Evolutionary conservation across 2,797 vertebrate species (phyloP).

Genomic region (Hypotaenidia okinawae): DNA sequence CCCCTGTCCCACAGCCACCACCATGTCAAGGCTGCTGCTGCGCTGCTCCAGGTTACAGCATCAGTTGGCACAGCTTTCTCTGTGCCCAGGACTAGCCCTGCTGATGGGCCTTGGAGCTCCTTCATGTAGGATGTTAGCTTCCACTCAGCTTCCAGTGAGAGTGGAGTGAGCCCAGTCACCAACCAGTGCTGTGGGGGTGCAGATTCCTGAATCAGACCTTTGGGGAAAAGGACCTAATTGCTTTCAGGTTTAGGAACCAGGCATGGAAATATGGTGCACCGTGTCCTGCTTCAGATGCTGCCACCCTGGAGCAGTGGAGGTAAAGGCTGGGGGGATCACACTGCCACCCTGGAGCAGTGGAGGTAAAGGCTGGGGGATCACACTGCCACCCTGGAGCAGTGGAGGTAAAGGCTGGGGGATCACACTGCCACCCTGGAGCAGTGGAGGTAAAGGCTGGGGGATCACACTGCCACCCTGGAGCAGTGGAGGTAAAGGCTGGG

Average conservation of each 20-base stretch:
- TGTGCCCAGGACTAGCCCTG: background rate
- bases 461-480: no score
- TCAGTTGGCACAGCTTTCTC: background rate
- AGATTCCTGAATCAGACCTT: background rate
- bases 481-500: no score
- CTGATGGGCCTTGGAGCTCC: background rate
- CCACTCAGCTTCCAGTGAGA: background rate
- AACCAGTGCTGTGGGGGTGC: background rate
- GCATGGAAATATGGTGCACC: fast-evolving
- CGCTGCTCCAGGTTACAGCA: background rate
- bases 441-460: no score
- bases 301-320: no score
- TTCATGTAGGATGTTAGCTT: background rate
- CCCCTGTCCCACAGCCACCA: background rate
- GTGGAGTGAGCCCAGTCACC: background rate
- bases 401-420: no score
- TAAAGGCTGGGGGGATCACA: no score
- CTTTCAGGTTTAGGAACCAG: background rate
- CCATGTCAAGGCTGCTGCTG: background rate
- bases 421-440: no score
- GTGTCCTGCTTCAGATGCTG: background rate
- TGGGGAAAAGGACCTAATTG: background rate
- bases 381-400: no score
- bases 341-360: no score
- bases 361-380: no score